A percentile compares a stretch with the other conserved stretches of the same genome.
Conservation (phyloP, 2,113 vertebrate genomes). For the Arvicanthis niloticus region DNA sequence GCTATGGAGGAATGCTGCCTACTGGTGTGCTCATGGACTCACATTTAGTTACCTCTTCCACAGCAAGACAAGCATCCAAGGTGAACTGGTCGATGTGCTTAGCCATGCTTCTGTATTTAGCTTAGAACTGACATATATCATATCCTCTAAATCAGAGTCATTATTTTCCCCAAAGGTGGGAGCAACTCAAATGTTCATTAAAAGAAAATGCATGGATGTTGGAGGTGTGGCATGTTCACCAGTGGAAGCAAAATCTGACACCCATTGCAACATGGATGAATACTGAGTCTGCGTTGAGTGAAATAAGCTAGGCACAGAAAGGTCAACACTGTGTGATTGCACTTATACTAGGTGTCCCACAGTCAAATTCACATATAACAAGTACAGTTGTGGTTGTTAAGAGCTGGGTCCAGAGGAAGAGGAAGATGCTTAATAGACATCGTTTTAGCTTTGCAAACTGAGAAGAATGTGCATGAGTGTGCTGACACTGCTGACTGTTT, state of each 20-base stretch:
- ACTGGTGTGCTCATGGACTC: not conserved
- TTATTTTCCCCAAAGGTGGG: not conserved
- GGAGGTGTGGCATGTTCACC: not conserved
- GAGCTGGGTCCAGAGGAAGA: not conserved
- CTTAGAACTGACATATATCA: not conserved
- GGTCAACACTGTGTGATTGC: accelerated
- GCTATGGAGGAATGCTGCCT: not conserved
- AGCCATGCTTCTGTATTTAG: not conserved
- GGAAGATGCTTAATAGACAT: not conserved
- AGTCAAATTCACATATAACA: not conserved
- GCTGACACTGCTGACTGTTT: not conserved
- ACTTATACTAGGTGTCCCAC: accelerated
- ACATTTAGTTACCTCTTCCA: not conserved
- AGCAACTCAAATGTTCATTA: not conserved
- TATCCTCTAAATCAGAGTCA: not conserved
- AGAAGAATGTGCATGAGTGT: not conserved
- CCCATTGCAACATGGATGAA: accelerated
- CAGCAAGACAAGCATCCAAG: not conserved
- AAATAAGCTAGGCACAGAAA: not conserved
- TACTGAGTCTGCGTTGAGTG: not conserved
- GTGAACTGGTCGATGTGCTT: not conserved
- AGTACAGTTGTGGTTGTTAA: not conserved
- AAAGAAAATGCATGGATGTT: not conserved
- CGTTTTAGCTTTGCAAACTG: not conserved
- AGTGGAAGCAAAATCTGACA: not conserved